phyloP scores from a whole-genome alignment of 2,888 invertebrate species.

The Epiblema foenella region DNA sequence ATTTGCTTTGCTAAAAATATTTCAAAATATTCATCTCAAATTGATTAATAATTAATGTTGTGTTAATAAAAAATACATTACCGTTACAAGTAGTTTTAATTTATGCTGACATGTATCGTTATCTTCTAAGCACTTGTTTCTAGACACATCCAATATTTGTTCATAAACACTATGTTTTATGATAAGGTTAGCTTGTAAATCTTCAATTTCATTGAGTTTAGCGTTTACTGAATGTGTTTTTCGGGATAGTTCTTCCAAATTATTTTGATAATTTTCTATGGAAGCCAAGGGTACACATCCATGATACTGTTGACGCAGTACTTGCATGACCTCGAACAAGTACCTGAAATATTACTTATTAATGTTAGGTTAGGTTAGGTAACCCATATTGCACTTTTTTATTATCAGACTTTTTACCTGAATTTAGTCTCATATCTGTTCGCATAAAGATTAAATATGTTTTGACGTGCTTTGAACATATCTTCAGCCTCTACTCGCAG shows the following conservation, averaged over 20 bases:
- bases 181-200: conserved; percentile 66
- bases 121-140: conserved; percentile 65
- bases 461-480: conserved; percentile 69
- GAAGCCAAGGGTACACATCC: conserved; percentile 70
- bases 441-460: conserved; percentile 74
- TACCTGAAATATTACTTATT: conserved; percentile 65
- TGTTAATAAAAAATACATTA: conserved; percentile 47
- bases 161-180: conserved; percentile 72
- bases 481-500: conserved; percentile 70
- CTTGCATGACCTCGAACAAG: conserved; percentile 70
- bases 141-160: conserved; percentile 69
- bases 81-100: conserved; percentile 66
- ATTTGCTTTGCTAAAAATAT: conserved; percentile 65
- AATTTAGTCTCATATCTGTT: conserved; percentile 72
- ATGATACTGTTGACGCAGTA: conserved; percentile 74
- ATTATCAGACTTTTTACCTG: conserved; percentile 56
- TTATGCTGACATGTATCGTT: conserved; percentile 70
- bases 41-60: too few species aligned
- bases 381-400: conserved; percentile 5
- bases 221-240: conserved; percentile 64
- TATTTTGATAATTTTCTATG: conserved; percentile 70
- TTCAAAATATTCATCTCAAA: not conserved
- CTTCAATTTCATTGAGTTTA: conserved; percentile 72
- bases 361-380: too few species aligned
- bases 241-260: conserved; percentile 63